Evolutionary conservation across 2,888 invertebrate genomes (phyloP), one percentile per base, ranked within the genome.

Genomic region (Athrips mouffetella): DNA sequence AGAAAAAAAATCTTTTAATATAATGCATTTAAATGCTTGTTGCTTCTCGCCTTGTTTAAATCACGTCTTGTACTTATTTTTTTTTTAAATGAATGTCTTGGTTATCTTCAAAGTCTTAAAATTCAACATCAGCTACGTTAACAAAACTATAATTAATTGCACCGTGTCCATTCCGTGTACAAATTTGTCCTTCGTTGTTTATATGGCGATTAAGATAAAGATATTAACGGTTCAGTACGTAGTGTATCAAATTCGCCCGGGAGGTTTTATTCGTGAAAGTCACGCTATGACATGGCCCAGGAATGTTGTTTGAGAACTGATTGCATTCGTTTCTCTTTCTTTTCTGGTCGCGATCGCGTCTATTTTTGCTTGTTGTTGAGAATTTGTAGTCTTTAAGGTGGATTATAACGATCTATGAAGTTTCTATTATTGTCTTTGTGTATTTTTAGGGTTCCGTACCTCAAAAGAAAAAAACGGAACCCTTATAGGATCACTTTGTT

Each of bases 191-290:
- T 70, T 68, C 57, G 70, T 75, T 39, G 71, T 80, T 78, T 76
- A 78, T 73, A 67, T 67, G 57, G 57, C 73, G 75, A 81, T 84
- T 84, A 81, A 79, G 80, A 82, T 84, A 81, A 74, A 83, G 80
- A 83, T 83, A 82, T 82, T 73, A 70, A 63, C 73, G 74, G 74
- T 80, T 79, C 76, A 81, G 73, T 77, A 73, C 72, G 67, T 64
- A 63, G 65, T 78, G 78, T 78, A 79, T 86, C 84, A 84, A 85
- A 85, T 82, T 83, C 73, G 75, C 70, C 67, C 71, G 76, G 52
- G 65, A 60, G 53, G 59, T 70, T 78, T 80, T 85, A 86, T 84
- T 76, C 56, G 52, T 42, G 46, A 53, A 23, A 59, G 80, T 78
- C 87, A 86, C 87, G 87, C 87, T 63, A 85, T 64, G 65, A 84